Base-by-base conservation (phyloP, 2,113 vertebrate genomes). In the Stigmatopora nigra region DNA sequence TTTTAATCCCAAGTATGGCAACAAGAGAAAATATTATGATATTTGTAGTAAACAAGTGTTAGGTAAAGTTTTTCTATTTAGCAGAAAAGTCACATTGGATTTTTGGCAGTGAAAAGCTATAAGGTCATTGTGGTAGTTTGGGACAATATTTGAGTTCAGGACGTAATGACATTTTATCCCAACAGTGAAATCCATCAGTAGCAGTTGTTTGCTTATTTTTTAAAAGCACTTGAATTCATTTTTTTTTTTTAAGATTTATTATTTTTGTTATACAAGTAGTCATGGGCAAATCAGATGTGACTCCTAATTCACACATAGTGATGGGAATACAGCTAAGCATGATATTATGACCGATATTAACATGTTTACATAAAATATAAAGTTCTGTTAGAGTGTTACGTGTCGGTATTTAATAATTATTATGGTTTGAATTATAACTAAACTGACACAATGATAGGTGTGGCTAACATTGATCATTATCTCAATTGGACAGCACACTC, bases 121-220 rank as follows among this genome's bases (percentile, higher is more conserved):
- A 20, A 71, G 41, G 65, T 45, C 0, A 35, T 69, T 22, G 60
- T 48, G 16, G n/a, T 60, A 13, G 48, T 15, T 68, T 46, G 45
- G 66, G 62, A 63, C 49, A 68, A 56, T 1, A 38, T 61, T 3
- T 0, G 19, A 47, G 64, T 71, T 73, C 70, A 48, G 63, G 62
- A 47, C 75, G 35, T 0, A 8, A 3, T 71, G 70, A 81, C 82
- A 76, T 69, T 74, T 65, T 10, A 48, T 4, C 60, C 12, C 56
- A 51, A 45, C 5, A 3, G 17, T 45, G 11, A 19, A 58, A 14
- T 7, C 0, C 15, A 41, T 17, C 47, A 49, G 16, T 15, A 1
- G 48, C 12, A 41, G 17, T 35, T 65, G 22, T 69, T 6, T 64
- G 53, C 38, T 0, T 14, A 35, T 60, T 38, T 11, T 45, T 35